Conservation (phyloP, 2,113 vertebrate genomes). For the Tragulus kanchil region DNA sequence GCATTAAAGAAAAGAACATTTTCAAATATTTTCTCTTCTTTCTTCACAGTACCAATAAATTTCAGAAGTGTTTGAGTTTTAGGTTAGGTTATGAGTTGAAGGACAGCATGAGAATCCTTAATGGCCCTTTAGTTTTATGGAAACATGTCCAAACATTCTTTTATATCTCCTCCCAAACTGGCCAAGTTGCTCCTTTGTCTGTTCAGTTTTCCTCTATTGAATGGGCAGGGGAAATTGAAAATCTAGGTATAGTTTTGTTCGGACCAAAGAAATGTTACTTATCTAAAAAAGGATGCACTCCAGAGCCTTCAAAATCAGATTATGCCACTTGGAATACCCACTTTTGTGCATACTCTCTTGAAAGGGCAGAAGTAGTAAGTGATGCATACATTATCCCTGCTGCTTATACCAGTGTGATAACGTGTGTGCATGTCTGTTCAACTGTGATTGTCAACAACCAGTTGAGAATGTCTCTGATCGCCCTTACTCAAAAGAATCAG, state of each 20-base stretch:
- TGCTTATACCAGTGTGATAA: constrained; percentile 90
- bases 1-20: constrained; percentile 67
- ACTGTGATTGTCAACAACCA: constrained; percentile 76
- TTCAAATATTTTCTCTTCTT: constrained; percentile 90
- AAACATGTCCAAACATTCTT: constrained; percentile 86
- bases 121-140: constrained; percentile 94
- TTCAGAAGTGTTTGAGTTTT: constrained; percentile 89
- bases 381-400: constrained; percentile 89
- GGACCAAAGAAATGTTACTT: constrained; percentile 83
- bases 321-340: constrained; percentile 81
- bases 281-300: constrained; percentile 44
- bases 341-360: constrained; percentile 87
- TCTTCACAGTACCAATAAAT: constrained; percentile 86
- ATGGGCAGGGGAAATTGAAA: constrained; percentile 89
- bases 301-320: constrained; percentile 72
- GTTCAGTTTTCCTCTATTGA: constrained; percentile 87
- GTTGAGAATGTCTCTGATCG: constrained; percentile 87
- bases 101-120: constrained; percentile 88
- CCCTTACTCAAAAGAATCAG: constrained; percentile 91
- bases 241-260: constrained; percentile 88
- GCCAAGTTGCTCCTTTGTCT: constrained; percentile 87
- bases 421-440: constrained; percentile 86
- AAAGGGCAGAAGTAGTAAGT: constrained; percentile 86
- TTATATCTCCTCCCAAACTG: constrained; percentile 85
- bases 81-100: constrained; percentile 88